These are phyloP conservation scores for Callithrix jacchus DNA, from an alignment of 2,113 vertebrate genomes.

Conservation along the genomic window DNA sequence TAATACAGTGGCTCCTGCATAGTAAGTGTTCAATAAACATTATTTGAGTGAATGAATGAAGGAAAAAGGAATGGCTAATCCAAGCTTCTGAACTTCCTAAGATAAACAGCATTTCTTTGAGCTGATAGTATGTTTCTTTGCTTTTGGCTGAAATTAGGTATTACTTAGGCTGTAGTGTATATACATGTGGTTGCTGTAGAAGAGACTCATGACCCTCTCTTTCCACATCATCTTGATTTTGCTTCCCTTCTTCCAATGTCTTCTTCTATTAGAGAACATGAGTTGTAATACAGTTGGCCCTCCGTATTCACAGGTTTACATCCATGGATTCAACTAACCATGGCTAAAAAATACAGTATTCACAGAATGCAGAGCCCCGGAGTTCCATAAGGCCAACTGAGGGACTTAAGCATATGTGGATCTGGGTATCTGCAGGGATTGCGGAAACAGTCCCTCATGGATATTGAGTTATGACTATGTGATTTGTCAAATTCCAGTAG, in stretches of 20 bases:
- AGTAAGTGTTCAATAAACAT: neutral
- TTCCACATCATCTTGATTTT: neutral
- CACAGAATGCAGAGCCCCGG: neutral
- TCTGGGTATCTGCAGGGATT: neutral
- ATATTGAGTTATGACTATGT: neutral
- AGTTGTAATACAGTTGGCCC: neutral
- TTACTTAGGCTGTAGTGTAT: accelerated
- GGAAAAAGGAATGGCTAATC: neutral
- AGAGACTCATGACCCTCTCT: neutral
- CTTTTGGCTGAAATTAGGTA: neutral
- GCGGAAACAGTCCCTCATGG: neutral
- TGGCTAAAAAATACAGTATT: neutral
- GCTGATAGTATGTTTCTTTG: neutral
- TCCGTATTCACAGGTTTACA: neutral
- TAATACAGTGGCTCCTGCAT: neutral
- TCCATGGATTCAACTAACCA: neutral
- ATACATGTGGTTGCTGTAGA: neutral
- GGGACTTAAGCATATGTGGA: neutral
- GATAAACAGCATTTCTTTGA: neutral
- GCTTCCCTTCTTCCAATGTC: neutral
- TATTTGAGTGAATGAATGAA: neutral
- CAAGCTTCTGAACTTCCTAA: neutral
- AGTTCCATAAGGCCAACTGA: neutral
- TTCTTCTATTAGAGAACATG: neutral
- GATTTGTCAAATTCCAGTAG: neutral